Evolutionary conservation across 2,888 invertebrate genomes (phyloP).

Genomic region (Drosophila ochracea): DNA sequence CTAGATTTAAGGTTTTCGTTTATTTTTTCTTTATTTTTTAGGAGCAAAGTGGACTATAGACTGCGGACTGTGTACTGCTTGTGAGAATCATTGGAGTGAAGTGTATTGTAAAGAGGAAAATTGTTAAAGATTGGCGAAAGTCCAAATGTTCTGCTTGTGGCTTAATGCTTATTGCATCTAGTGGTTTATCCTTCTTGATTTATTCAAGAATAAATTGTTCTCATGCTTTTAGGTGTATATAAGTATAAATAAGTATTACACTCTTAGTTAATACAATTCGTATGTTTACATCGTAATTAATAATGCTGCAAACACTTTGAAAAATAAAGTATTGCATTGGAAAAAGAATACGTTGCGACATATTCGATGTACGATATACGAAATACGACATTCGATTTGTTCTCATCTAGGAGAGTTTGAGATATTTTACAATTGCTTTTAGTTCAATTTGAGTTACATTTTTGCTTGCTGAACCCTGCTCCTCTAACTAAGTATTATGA

Average conservation of each 20-base stretch:
- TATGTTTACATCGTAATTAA: constrained; percentile 36
- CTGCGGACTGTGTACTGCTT: constrained; percentile 34
- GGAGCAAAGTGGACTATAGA: constrained; percentile 27
- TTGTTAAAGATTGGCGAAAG: constrained; percentile 24
- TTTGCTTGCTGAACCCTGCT: constrained; percentile 24
- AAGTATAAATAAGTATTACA: constrained; percentile 34
- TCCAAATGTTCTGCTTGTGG: constrained; percentile 37
- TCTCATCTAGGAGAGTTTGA: constrained; percentile 28
- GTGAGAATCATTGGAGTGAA: constrained; percentile 17
- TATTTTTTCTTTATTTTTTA: neutral
- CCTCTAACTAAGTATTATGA: constrained; percentile 28
- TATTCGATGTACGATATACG: constrained; percentile 31
- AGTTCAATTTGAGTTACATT: constrained; percentile 48
- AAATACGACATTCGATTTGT: constrained; percentile 29
- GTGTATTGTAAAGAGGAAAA: constrained; percentile 12
- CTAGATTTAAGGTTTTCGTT: neutral
- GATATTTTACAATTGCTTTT: constrained; percentile 75
- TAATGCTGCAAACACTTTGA: constrained; percentile 73
- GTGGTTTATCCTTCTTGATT: constrained; percentile 20
- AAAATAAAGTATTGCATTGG: constrained; percentile 73
- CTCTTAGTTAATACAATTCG: constrained; percentile 56
- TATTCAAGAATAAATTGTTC: constrained; percentile 50
- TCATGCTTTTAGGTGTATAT: constrained; percentile 27
- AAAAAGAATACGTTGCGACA: constrained; percentile 47
- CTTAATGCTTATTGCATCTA: constrained; percentile 65